Conservation (phyloP, 1,140 invertebrate species). For the Cryptotermes secundus region DNA sequence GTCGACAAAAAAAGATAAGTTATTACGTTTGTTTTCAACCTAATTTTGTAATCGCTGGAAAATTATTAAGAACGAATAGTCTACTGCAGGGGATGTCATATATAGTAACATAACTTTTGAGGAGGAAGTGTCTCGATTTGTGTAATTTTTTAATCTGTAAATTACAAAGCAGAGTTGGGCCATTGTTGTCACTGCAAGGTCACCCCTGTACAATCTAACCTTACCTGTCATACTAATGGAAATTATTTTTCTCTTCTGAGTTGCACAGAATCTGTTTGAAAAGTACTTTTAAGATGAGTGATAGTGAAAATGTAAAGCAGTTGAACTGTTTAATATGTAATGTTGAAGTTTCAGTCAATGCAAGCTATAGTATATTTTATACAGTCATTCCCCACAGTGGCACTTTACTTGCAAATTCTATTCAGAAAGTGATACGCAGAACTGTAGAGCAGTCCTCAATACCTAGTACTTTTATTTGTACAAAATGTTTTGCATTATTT, state of each 20-base stretch:
- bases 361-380: constrained; percentile 44
- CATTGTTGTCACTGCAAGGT: constrained; percentile 32
- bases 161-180: constrained; percentile 14
- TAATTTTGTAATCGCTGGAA: background rate
- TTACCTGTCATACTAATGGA: constrained; percentile 26
- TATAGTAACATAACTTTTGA: background rate
- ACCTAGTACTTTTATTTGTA: constrained; percentile 42
- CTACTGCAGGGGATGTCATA: background rate
- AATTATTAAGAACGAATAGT: background rate
- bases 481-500: constrained; percentile 44
- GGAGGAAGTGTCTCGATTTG: background rate
- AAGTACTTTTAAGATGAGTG: constrained; percentile 32
- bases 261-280: background rate
- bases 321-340: constrained; percentile 44
- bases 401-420: constrained; percentile 42
- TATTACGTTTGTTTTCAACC: constrained; percentile 10
- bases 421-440: constrained; percentile 40
- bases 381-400: constrained; percentile 42
- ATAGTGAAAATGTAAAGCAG: constrained; percentile 29
- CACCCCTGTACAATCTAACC: constrained; percentile 33
- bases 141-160: background rate
- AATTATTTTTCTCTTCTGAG: background rate
- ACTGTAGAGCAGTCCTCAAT: constrained; percentile 35
- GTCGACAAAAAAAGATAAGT: constrained; percentile 30
- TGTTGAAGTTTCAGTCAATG: constrained; percentile 38